phyloP scores from a whole-genome alignment of 2,797 vertebrate species.

The Ibycter americanus region DNA sequence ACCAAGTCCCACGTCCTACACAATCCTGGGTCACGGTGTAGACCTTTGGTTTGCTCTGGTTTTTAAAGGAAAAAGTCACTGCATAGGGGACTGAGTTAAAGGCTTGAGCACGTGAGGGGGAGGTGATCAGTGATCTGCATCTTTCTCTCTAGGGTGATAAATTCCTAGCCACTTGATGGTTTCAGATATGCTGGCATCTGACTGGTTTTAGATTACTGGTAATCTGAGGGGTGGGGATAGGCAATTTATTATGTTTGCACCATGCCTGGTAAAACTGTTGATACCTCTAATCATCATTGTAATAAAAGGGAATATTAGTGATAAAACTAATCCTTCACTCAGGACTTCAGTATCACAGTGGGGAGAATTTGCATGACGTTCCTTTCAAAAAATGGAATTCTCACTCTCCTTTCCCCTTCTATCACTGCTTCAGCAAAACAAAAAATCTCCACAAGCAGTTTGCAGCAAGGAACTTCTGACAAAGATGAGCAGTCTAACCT shows the following conservation, averaged over 20 bases:
- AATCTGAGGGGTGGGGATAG: neutral
- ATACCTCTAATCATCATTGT: neutral
- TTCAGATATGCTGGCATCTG: neutral
- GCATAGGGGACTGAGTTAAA: neutral
- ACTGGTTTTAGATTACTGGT: neutral
- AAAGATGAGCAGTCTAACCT: neutral
- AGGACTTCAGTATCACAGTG: neutral
- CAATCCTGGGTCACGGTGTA: neutral
- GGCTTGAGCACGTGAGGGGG: neutral
- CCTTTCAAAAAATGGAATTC: neutral
- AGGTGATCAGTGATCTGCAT: neutral
- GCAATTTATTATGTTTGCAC: neutral
- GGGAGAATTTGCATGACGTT: neutral
- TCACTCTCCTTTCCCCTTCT: neutral
- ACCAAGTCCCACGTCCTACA: neutral
- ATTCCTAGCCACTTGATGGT: neutral
- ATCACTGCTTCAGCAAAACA: neutral
- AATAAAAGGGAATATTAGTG: neutral
- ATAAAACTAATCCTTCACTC: neutral
- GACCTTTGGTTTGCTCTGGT: neutral
- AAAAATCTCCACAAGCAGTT: neutral
- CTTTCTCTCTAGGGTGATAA: neutral
- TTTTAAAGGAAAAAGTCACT: neutral
- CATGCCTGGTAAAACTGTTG: neutral
- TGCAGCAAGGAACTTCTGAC: neutral